phyloP scores from a whole-genome alignment of 2,888 invertebrate species.

The Salpingus planirostris region DNA sequence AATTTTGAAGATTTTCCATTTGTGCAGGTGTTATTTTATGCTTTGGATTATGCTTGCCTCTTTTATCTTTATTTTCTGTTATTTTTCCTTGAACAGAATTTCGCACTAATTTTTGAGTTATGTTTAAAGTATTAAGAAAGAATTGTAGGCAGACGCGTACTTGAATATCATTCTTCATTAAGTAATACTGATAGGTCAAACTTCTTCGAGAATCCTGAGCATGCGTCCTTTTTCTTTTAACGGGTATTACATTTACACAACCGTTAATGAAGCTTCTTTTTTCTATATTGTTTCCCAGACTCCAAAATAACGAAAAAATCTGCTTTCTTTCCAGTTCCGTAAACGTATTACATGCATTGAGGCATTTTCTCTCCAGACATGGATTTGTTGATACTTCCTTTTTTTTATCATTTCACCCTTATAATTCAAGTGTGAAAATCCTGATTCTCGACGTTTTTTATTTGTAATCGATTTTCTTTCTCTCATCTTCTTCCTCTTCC shows the following conservation, averaged over 20 bases:
- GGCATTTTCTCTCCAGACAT: neutral
- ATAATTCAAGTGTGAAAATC: too few species aligned
- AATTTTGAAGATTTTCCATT: neutral
- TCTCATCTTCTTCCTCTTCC: too few species aligned
- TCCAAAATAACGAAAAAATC: neutral
- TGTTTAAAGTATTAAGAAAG: neutral
- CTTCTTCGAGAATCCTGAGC: neutral
- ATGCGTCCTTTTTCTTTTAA: neutral
- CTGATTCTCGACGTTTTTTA: too few species aligned
- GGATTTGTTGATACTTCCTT: neutral
- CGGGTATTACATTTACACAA: neutral
- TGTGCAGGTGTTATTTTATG: neutral
- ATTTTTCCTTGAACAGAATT: neutral
- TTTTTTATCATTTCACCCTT: neutral
- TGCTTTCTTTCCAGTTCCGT: neutral
- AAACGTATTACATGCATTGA: neutral
- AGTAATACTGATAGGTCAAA: neutral
- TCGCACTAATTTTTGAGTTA: neutral
- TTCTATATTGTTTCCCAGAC: neutral
- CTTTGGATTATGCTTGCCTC: neutral
- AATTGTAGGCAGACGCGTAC: neutral
- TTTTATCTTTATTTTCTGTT: neutral
- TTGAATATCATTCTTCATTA: neutral
- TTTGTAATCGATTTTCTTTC: too few species aligned
- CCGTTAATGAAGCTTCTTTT: neutral